These are phyloP conservation scores for Homalodisca vitripennis DNA, from an alignment of 1,140 invertebrate genomes.

Conservation along the genomic window DNA sequence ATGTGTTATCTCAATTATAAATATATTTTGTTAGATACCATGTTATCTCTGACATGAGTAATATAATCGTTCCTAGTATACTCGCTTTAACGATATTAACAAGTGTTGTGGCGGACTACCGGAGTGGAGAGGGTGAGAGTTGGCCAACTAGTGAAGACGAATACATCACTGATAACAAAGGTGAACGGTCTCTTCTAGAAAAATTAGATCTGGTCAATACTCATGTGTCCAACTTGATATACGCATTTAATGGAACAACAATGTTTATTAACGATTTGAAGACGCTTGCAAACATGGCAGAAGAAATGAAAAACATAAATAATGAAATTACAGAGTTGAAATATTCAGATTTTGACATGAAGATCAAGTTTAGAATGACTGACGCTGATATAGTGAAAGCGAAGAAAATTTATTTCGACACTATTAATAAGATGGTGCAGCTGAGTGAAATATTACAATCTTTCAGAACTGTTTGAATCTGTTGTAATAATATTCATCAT, in stretches of 20 bases:
- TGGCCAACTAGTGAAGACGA: constrained; percentile 9
- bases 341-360: not conserved
- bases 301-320: not conserved
- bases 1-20: too few relatives aligned
- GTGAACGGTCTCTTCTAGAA: constrained; percentile 3
- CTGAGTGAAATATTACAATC: not conserved
- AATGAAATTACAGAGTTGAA: not conserved
- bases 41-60: too few relatives aligned
- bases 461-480: not conserved
- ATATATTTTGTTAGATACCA: too few relatives aligned
- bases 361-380: not conserved
- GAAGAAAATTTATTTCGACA: not conserved
- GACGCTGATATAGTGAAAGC: not conserved
- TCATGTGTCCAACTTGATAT: not conserved
- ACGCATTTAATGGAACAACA: not conserved
- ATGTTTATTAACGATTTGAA: constrained; percentile 7
- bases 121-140: constrained; percentile 9
- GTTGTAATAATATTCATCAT: too few relatives aligned
- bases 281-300: not conserved
- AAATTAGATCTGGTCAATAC: not conserved
- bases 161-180: constrained; percentile 3
- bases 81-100: too few relatives aligned
- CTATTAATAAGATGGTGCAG: not conserved
- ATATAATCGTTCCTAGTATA: too few relatives aligned
- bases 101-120: too few relatives aligned